Evolutionary conservation across 2,797 vertebrate genomes (phyloP).

Genomic region (Neosalanx taihuensis): DNA sequence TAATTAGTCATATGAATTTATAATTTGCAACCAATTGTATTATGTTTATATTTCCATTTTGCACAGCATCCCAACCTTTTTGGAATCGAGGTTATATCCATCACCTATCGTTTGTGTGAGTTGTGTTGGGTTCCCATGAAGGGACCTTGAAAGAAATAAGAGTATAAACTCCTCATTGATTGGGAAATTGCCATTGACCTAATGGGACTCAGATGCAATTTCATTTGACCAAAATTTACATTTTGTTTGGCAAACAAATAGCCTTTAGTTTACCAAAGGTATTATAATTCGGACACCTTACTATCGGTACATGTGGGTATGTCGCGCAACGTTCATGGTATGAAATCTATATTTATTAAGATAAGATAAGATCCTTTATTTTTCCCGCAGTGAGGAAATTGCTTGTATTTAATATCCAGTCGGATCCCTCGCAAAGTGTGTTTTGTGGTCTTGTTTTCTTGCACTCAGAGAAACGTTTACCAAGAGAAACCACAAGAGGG

Average conservation of each 20-base stretch:
- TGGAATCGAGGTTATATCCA: too few relatives aligned
- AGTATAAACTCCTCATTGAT: neutral
- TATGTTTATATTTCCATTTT: too few relatives aligned
- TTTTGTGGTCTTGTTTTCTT: neutral
- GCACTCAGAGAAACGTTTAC: neutral
- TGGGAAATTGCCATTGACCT: neutral
- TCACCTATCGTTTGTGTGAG: too few relatives aligned
- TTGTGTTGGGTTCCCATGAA: too few relatives aligned
- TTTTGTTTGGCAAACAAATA: neutral
- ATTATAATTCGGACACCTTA: conserved; percentile 4
- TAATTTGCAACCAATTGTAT: too few relatives aligned
- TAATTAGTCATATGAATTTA: too few relatives aligned
- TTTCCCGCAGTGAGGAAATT: too few relatives aligned
- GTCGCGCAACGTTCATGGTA: conserved; percentile 2
- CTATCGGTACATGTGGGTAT: neutral
- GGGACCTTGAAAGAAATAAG: too few relatives aligned
- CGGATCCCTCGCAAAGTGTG: neutral
- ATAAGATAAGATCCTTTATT: neutral
- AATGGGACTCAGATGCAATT: neutral
- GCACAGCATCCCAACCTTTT: too few relatives aligned
- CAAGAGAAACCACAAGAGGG: conserved; percentile 56
- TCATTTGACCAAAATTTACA: neutral
- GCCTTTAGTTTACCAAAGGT: conserved; percentile 10
- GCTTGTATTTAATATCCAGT: too few relatives aligned
- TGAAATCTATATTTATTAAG: neutral